Conservation (phyloP, 2,113 vertebrate genomes). For the Oncorhynchus nerka region DNA sequence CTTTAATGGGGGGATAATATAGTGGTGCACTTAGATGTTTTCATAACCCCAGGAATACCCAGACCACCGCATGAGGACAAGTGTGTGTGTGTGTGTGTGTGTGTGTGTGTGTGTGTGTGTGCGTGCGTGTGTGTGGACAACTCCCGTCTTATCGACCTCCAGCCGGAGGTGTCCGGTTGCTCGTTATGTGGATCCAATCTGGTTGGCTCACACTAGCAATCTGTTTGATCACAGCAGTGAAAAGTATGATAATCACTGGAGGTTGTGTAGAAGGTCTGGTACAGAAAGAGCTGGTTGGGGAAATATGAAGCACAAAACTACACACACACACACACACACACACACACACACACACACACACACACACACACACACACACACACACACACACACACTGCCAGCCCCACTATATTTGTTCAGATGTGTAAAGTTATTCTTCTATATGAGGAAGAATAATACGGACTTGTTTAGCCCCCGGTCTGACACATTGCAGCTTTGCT, state of each 20-base stretch:
- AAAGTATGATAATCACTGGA: constrained; percentile 1
- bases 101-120: too few relatives aligned
- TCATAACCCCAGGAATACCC: background rate
- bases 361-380: background rate
- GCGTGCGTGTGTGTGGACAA: too few relatives aligned
- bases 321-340: constrained; percentile 13
- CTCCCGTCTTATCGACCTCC: background rate
- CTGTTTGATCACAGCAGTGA: constrained; percentile 7
- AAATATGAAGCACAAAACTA: background rate
- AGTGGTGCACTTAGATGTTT: background rate
- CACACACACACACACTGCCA: background rate
- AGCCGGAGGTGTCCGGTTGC: background rate
- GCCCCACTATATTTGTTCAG: background rate
- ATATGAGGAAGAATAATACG: background rate
- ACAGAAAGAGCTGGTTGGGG: background rate
- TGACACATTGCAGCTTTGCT: constrained; percentile 22
- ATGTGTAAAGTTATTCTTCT: background rate
- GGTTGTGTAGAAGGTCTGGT: background rate
- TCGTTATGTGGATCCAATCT: background rate
- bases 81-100: too few relatives aligned
- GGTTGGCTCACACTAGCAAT: background rate
- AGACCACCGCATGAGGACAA: background rate
- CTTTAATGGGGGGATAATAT: background rate
- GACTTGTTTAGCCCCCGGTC: constrained; percentile 20
- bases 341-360: constrained; percentile 4